These are phyloP conservation scores for Melopsittacus undulatus DNA, from an alignment of 2,797 vertebrate species.

Conservation along the genomic window DNA sequence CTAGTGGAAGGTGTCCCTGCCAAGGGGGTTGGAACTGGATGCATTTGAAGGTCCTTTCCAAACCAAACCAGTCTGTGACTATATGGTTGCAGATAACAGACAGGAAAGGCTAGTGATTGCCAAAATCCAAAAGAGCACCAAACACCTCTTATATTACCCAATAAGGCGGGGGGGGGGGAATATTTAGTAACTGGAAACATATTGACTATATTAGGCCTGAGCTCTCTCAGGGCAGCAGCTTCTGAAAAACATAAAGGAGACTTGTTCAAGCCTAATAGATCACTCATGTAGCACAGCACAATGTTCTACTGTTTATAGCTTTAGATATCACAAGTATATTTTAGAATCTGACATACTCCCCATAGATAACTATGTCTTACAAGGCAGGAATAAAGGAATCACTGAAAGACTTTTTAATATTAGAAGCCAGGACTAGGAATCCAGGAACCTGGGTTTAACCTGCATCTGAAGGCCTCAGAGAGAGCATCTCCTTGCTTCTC, in stretches of 20 bases:
- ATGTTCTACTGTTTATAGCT: background rate
- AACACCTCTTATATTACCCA: background rate
- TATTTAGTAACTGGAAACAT: background rate
- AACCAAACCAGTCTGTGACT: background rate
- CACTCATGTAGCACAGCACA: background rate
- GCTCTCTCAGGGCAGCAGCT: background rate
- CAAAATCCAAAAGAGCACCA: background rate
- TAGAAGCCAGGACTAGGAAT: background rate
- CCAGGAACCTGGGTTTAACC: background rate
- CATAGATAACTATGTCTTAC: background rate
- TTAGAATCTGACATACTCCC: background rate
- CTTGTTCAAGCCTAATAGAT: background rate
- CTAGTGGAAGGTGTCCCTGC: background rate
- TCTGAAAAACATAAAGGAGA: background rate
- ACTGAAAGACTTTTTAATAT: background rate
- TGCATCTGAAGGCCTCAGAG: background rate
- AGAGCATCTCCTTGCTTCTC: background rate
- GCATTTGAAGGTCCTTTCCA: background rate
- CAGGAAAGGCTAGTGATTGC: background rate
- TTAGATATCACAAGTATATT: background rate
- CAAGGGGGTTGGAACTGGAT: background rate
- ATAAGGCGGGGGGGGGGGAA: too few relatives aligned
- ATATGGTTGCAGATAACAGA: background rate
- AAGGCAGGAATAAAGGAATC: background rate
- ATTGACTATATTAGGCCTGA: background rate